Evolutionary conservation across 2,113 vertebrate genomes (phyloP).

Genomic region (Archocentrus centrarchus): DNA sequence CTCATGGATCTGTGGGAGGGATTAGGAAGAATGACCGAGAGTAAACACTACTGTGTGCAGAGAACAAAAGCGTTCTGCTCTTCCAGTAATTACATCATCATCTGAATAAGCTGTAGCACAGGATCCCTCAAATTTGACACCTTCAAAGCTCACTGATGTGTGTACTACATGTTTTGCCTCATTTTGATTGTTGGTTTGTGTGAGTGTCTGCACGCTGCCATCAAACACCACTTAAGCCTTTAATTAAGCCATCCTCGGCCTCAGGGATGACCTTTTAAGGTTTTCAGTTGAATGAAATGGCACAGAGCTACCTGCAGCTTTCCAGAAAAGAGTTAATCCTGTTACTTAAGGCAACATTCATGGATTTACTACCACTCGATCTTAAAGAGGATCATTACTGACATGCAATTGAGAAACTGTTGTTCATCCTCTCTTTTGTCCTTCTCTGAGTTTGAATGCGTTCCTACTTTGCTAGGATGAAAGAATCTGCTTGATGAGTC

Average conservation of each 20-base stretch:
- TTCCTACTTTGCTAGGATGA: not conserved
- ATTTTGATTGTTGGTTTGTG: not conserved
- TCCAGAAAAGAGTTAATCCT: conserved; percentile 42
- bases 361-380: conserved; percentile 29
- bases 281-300: conserved; percentile 34
- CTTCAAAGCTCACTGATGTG: not conserved
- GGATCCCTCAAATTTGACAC: not conserved
- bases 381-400: not conserved
- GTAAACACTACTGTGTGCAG: not conserved
- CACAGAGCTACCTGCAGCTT: conserved; percentile 21
- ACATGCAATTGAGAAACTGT: not conserved
- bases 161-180: not conserved
- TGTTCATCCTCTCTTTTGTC: not conserved
- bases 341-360: conserved; percentile 31
- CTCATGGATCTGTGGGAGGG: not conserved
- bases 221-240: conserved; percentile 25
- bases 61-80: not conserved
- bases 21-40: not conserved
- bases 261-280: conserved; percentile 11
- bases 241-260: conserved; percentile 25
- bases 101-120: not conserved
- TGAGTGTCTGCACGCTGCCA: not conserved
- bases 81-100: not conserved
- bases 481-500: not conserved
- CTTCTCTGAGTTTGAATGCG: not conserved